Base-by-base conservation (phyloP, 2,888 invertebrate genomes). In the Melanargia galathea region DNA sequence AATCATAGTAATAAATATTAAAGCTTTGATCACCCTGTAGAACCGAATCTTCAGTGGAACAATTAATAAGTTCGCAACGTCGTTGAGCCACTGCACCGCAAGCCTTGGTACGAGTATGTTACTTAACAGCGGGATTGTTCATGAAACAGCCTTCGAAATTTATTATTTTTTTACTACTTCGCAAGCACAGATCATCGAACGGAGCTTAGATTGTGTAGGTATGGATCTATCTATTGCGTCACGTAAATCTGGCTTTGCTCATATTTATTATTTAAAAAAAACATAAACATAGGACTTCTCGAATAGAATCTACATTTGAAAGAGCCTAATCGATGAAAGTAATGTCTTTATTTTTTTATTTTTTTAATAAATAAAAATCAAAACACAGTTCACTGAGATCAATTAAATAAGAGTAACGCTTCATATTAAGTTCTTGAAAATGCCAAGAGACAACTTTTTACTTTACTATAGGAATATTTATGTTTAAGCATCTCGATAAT, bases 31-130 rank as follows among this genome's bases (percentile, higher is more conserved):
- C 69, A 66, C 24, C 66, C 71, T 70, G 65, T 71, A 72, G 22
- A 62, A 61, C 51, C 59, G 52, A 67, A 64, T 61, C 57, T 65
- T 56, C 65, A 64, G 63, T 69, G 67, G 40, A 56, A 67, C 67
- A 72, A 73, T 74, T 73, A 73, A 73, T 70, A 63, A 55, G 61
- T 68, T 69, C 65, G 64, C 71, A 70, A 66, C 68, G 71, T 45
- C 16, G 55, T 64, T 67, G 48, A 48, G 48, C 58, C 48, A 58
- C 35, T 58, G 58, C 68, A 48, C 26, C 48, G 40, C 18, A 60
- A 63, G 58, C 65, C 67, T 67, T 67, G 67, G 46, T 11, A 8
- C 30, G 7, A n/a, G n/a, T n/a, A n/a, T 13, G 40, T 66, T 63
- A 65, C 62, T 38, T 66, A 59, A 63, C 52, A 35, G 35, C 20